These are phyloP conservation scores for Ophioderma brevispina DNA, from an alignment of 35 echinoderm and acorn worm genomes.

Conservation along the genomic window DNA sequence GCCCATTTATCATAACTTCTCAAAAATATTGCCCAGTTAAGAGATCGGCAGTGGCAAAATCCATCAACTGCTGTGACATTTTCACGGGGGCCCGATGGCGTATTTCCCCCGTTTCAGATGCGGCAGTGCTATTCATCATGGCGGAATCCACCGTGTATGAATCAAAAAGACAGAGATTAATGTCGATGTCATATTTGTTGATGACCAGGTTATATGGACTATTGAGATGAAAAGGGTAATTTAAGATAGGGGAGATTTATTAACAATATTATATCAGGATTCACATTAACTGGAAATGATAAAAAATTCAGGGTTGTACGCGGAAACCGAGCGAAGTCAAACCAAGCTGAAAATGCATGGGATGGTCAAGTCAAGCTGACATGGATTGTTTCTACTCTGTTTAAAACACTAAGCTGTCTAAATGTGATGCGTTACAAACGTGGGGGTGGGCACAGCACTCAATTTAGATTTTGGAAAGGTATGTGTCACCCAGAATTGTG, in stretches of 20 bases:
- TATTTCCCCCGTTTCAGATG: neutral
- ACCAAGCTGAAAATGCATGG: neutral
- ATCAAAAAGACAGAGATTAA: neutral
- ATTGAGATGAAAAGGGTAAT: neutral
- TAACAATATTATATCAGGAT: neutral
- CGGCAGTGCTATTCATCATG: neutral
- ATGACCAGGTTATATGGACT: neutral
- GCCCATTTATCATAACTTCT: neutral
- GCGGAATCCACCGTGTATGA: neutral
- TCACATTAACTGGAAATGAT: neutral
- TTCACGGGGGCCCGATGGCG: neutral
- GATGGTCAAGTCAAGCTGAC: neutral
- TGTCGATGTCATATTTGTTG: neutral
- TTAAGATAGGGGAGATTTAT: neutral
- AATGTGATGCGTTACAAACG: too few species aligned
- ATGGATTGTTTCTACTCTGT: neutral
- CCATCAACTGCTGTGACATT: neutral
- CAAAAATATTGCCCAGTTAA: neutral
- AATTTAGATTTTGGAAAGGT: too few species aligned
- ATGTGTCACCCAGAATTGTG: too few species aligned
- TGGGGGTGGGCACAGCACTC: too few species aligned
- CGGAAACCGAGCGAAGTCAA: neutral
- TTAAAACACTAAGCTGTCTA: neutral
- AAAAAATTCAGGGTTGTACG: neutral
- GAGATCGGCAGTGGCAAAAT: neutral